Base-by-base conservation (phyloP, 2,113 vertebrate species). In the Cyrtonyx montezumae region DNA sequence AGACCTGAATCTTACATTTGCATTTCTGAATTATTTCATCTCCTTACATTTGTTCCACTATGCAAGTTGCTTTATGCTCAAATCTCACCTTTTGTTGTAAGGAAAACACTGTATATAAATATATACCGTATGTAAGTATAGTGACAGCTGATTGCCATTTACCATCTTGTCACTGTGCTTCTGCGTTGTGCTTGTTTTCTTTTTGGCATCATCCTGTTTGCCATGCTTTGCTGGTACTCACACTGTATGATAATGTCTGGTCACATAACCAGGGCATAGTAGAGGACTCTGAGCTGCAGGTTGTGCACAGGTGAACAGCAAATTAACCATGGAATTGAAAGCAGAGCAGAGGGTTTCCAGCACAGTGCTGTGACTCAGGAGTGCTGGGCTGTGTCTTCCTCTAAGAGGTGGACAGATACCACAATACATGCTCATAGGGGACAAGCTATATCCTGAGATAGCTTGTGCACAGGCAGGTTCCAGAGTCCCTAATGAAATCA, bases 401-500 rank as follows among this genome's bases (percentile, higher is more conserved):
- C 34, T 2, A 22, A 30, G 30, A 43, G n/a, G 48, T 3, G 5
- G 58, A 78, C 43, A 59, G 53, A 9, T 25, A 5, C 37, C 45
- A 12, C 2, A 42, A 43, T 56, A 14, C 6, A 0, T 3, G 2
- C 37, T 73, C 46, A 58, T n/a, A 49, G 56, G 46, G 74, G 11
- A 67, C 46, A 37, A 42, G 32, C 21, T 63, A 13, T 67, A 70
- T 61, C 68, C 79, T 53, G 87, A 70, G 46, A 37, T 37, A 48
- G 42, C 71, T 66, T 11, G 53, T n/a, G 56, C 10, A 18, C 59
- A 36, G 28, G 65, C 69, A 81, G 77, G 36, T n/a, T 88, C 56
- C 70, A 19, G 23, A 75, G 87, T n/a, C 61, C 32, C 79, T 87
- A 45, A 71, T 65, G 69, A 90, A 94, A 90, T 88, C 88, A 84